These are phyloP conservation scores for Episyrphus balteatus DNA, from an alignment of 1,140 invertebrate species.

Conservation along the genomic window DNA sequence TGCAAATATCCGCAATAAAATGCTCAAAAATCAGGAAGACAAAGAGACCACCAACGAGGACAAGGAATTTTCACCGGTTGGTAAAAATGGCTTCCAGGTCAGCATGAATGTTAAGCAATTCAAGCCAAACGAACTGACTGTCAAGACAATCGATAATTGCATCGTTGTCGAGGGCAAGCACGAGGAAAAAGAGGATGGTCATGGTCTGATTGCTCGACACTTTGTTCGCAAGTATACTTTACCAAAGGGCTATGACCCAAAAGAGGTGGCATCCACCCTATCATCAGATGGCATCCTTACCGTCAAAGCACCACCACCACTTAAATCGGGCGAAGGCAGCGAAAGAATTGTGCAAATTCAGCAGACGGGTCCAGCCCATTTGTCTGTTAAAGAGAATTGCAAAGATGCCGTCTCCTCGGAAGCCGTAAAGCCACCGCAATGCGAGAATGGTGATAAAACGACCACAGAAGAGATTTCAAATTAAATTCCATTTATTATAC, in stretches of 20 bases:
- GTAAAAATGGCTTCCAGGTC: constrained; percentile 42
- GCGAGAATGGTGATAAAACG: too few species aligned
- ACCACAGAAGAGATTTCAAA: too few species aligned
- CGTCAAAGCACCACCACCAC: constrained; percentile 48
- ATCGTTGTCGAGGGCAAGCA: constrained; percentile 59
- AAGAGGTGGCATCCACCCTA: constrained; percentile 51
- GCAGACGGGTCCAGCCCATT: constrained; percentile 17
- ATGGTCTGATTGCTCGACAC: constrained; percentile 49
- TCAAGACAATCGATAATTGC: constrained; percentile 59
- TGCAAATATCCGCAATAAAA: not conserved
- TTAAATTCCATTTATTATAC: too few species aligned
- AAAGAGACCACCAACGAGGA: not conserved
- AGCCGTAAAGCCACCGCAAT: too few species aligned
- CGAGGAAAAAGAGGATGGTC: constrained; percentile 55
- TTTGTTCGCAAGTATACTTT: constrained; percentile 59
- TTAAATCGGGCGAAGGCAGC: constrained; percentile 24
- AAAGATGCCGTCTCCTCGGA: too few species aligned
- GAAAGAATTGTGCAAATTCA: constrained; percentile 33
- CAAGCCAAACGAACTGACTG: constrained; percentile 62
- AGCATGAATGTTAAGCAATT: constrained; percentile 59
- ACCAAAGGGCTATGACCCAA: constrained; percentile 53
- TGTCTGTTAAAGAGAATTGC: constrained; percentile 14
- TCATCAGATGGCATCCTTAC: constrained; percentile 65
- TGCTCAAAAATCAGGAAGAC: not conserved
- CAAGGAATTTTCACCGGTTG: constrained; percentile 13